Conservation (phyloP, 2,113 vertebrate genomes). For the Thryonomys swinderianus region DNA sequence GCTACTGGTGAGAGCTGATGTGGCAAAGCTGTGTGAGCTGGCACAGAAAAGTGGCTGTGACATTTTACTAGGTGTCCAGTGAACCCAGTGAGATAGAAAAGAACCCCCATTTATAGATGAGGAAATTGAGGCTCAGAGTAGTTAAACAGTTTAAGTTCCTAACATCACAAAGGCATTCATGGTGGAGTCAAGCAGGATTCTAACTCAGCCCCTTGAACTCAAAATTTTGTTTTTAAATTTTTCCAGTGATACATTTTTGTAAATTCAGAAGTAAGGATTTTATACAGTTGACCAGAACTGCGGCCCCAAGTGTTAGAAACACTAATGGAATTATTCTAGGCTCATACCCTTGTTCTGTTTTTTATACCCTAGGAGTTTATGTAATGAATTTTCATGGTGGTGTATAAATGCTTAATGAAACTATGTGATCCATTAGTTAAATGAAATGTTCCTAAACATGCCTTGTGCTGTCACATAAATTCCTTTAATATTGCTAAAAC, state of each 20-base stretch:
- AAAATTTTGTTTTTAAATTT: not conserved
- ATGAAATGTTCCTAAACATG: conserved; percentile 54
- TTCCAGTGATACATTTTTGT: not conserved
- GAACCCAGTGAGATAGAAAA: not conserved
- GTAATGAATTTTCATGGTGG: conserved; percentile 64
- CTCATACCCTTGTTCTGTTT: conserved; percentile 3
- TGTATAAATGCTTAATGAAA: conserved; percentile 62
- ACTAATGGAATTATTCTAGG: conserved; percentile 21
- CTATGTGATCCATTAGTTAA: conserved; percentile 71
- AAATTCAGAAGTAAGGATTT: not conserved
- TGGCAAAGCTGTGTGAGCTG: not conserved
- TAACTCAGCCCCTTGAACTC: not conserved
- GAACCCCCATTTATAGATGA: not conserved
- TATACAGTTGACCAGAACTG: not conserved
- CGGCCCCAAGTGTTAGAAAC: not conserved
- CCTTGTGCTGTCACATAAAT: conserved; percentile 64
- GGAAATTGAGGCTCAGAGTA: not conserved
- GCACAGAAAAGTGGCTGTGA: not conserved
- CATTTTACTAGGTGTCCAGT: not conserved
- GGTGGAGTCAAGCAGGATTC: not conserved
- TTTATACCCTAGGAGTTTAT: conserved; percentile 42
- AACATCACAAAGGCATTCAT: too few species aligned
- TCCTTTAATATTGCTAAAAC: conserved; percentile 55
- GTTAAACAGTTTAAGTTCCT: not conserved
- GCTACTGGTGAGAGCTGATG: too few species aligned